A percentile compares a stretch with the other conserved stretches of the same genome.
phyloP scores from a whole-genome alignment of 1,140 invertebrate species.

The Pseudomyrmex concolor region DNA sequence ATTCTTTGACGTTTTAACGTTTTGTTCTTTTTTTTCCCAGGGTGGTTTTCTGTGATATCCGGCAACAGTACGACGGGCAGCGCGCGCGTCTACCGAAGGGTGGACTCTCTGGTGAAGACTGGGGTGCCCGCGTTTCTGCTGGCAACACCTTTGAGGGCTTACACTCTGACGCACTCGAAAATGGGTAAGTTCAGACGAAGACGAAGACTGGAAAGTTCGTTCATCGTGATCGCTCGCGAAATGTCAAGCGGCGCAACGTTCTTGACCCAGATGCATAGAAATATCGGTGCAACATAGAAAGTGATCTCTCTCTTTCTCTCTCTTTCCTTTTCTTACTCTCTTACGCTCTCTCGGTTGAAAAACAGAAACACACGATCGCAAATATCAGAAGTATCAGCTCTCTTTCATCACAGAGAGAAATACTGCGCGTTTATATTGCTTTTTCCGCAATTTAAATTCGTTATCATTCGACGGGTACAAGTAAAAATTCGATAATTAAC shows the following conservation, averaged over 20 bases:
- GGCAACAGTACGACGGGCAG: slow-evolving; percentile 81
- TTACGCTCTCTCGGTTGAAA: neutral
- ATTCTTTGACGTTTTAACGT: slow-evolving; percentile 3
- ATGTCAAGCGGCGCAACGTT: slow-evolving; percentile 71
- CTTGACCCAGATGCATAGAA: slow-evolving; percentile 81
- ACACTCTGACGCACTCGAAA: slow-evolving; percentile 84
- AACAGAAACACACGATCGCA: slow-evolving; percentile 22
- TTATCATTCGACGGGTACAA: neutral
- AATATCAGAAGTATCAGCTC: neutral
- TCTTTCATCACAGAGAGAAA: neutral
- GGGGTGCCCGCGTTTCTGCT: slow-evolving; percentile 83
- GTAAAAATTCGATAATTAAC: neutral
- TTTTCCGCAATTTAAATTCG: neutral
- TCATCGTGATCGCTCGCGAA: slow-evolving; percentile 51
- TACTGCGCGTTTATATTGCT: too few species aligned
- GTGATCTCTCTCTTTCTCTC: neutral
- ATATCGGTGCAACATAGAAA: slow-evolving; percentile 63
- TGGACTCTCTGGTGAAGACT: slow-evolving; percentile 83
- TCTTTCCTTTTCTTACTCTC: neutral
- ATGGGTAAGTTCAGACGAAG: slow-evolving; percentile 79
- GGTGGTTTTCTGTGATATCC: slow-evolving; percentile 86
- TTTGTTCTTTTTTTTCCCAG: slow-evolving; percentile 76
- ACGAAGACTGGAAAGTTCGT: neutral
- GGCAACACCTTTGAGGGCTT: slow-evolving; percentile 82
- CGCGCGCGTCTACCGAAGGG: slow-evolving; percentile 82